Conservation (phyloP, 1,140 invertebrate species). For the Cotesia chilonis region DNA sequence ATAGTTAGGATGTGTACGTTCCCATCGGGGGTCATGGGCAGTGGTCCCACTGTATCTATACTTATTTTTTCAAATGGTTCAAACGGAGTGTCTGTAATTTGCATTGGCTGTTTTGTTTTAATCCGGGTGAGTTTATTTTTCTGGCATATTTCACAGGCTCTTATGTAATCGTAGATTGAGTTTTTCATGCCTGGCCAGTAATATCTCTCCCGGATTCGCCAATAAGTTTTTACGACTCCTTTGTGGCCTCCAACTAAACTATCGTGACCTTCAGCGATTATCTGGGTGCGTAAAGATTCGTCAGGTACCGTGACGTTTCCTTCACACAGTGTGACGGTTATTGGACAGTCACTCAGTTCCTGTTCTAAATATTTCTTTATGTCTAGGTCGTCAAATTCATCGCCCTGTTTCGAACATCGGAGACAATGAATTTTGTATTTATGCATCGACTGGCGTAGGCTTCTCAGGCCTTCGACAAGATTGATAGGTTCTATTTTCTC, state of each 20-base stretch:
- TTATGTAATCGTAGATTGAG: too few species aligned
- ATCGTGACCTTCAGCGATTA: neutral
- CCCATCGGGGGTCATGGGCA: slow-evolving; percentile 5
- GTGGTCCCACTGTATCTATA: slow-evolving; percentile 29
- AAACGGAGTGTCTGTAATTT: neutral
- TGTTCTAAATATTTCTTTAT: neutral
- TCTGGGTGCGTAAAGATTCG: neutral
- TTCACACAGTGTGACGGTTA: neutral
- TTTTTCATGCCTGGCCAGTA: neutral
- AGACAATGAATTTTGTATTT: neutral
- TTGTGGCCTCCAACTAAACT: neutral
- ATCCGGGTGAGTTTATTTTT: neutral
- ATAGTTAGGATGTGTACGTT: slow-evolving; percentile 40
- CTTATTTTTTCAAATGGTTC: slow-evolving; percentile 32
- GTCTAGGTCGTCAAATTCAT: neutral
- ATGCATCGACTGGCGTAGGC: neutral
- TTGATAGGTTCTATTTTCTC: neutral
- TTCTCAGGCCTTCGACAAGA: neutral
- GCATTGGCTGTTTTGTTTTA: slow-evolving; percentile 22
- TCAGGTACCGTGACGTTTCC: neutral
- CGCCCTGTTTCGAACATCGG: neutral
- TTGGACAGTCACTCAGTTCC: neutral
- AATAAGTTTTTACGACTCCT: neutral
- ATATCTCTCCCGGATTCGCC: neutral
- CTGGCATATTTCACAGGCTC: too few species aligned